Percentiles rank a stretch among this genome's conserved stretches.
Evolutionary conservation across 2,797 vertebrate species (phyloP).

Genomic region (Thaleichthys pacificus): DNA sequence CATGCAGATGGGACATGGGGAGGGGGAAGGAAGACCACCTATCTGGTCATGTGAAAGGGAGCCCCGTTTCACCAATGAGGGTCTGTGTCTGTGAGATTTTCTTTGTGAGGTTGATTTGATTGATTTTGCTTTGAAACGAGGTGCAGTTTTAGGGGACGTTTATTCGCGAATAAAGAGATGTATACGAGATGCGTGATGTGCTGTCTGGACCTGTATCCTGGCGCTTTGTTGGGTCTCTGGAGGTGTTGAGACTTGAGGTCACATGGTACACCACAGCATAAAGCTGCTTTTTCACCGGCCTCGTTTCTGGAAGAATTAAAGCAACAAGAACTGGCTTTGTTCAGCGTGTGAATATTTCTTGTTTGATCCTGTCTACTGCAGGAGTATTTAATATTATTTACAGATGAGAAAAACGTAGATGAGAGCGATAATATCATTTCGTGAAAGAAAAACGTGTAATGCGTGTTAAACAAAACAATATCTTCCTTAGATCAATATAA

Average conservation of each 20-base stretch:
- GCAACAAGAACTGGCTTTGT: slow-evolving; percentile 61
- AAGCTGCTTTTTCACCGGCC: slow-evolving; percentile 26
- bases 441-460: too few relatives aligned
- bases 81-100: background rate
- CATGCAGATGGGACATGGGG: background rate
- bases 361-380: slow-evolving; percentile 52
- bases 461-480: too few relatives aligned
- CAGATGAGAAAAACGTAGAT: background rate
- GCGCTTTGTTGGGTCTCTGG: too few relatives aligned
- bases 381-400: slow-evolving; percentile 29
- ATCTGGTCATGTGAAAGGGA: background rate
- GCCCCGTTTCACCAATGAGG: background rate
- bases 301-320: slow-evolving; percentile 37
- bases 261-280: slow-evolving; percentile 21
- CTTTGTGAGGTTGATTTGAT: background rate
- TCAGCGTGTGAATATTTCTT: slow-evolving; percentile 38
- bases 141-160: background rate
- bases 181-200: too few relatives aligned
- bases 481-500: background rate
- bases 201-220: too few relatives aligned
- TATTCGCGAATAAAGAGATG: too few relatives aligned
- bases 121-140: background rate
- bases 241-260: slow-evolving; percentile 17
- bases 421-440: background rate
- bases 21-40: background rate